Conservation (phyloP, 2,113 vertebrate genomes). For the Columbina picui region DNA sequence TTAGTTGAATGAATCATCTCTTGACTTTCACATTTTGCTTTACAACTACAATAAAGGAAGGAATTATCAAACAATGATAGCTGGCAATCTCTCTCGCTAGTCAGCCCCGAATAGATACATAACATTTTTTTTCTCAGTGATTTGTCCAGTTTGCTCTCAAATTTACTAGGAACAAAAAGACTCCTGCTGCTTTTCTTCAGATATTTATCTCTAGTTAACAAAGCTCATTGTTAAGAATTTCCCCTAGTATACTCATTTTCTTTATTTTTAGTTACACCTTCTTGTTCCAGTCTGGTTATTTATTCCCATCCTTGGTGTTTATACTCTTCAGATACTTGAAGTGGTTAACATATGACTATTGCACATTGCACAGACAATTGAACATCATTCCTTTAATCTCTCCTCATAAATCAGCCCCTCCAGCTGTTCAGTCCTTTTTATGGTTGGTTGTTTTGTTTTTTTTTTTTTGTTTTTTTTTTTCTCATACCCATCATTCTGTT, state of each 20-base stretch:
- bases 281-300: background rate
- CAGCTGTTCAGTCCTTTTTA: background rate
- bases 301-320: background rate
- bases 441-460: too few species aligned
- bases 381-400: background rate
- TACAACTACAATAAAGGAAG: background rate
- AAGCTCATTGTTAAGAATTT: background rate
- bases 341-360: background rate
- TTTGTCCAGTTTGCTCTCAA: background rate
- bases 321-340: background rate
- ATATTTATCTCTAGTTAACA: background rate
- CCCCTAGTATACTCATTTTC: background rate
- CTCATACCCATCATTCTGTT: background rate
- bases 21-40: slow-evolving; percentile 7
- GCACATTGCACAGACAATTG: slow-evolving; percentile 6
- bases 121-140: background rate
- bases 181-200: background rate
- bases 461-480: too few species aligned
- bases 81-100: background rate
- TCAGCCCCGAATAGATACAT: background rate
- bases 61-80: background rate
- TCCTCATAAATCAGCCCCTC: background rate
- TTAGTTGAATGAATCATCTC: background rate
- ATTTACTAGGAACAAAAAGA: background rate
- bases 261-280: background rate